Percentiles rank a stretch among this genome's conserved stretches.
Evolutionary conservation across 2,888 invertebrate species (phyloP).

Genomic region (Ditylenchus weischeri): DNA sequence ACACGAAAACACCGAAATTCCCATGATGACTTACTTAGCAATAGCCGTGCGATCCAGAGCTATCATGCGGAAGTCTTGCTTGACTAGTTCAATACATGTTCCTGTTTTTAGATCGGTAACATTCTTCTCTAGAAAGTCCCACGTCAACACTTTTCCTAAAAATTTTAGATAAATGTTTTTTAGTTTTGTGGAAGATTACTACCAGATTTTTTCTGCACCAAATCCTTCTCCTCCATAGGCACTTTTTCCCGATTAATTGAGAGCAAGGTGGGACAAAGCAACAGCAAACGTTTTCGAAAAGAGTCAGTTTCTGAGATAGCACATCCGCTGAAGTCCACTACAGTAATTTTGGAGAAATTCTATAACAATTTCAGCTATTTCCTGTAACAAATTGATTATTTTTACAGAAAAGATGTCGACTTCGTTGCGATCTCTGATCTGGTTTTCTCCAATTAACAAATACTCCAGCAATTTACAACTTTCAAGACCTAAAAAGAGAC

Average conservation of each 20-base stretch:
- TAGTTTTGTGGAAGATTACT: neutral
- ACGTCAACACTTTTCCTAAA: constrained; percentile 37
- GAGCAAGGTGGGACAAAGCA: constrained; percentile 17
- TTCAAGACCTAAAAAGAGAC: constrained; percentile 22
- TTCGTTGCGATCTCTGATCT: constrained; percentile 34
- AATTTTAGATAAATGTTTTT: constrained; percentile 5
- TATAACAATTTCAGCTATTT: constrained; percentile 20
- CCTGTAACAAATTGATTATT: neutral
- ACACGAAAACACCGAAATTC: too few species aligned
- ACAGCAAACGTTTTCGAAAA: constrained; percentile 33
- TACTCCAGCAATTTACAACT: constrained; percentile 44
- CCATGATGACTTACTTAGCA: constrained; percentile 19
- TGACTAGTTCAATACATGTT: constrained; percentile 14
- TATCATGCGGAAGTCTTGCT: constrained; percentile 35
- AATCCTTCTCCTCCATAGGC: constrained; percentile 24
- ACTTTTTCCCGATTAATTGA: constrained; percentile 29
- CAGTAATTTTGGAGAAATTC: constrained; percentile 41
- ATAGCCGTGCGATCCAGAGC: constrained; percentile 34
- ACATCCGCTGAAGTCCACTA: constrained; percentile 41
- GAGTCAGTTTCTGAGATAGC: constrained; percentile 37
- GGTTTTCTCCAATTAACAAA: constrained; percentile 30
- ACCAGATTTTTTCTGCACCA: constrained; percentile 19
- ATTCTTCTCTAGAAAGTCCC: constrained; percentile 34
- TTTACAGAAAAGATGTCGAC: constrained; percentile 29
- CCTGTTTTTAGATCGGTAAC: constrained; percentile 16